Evolutionary conservation across 2,797 vertebrate genomes (phyloP).

Genomic region (Coranthus polyacanthus): DNA sequence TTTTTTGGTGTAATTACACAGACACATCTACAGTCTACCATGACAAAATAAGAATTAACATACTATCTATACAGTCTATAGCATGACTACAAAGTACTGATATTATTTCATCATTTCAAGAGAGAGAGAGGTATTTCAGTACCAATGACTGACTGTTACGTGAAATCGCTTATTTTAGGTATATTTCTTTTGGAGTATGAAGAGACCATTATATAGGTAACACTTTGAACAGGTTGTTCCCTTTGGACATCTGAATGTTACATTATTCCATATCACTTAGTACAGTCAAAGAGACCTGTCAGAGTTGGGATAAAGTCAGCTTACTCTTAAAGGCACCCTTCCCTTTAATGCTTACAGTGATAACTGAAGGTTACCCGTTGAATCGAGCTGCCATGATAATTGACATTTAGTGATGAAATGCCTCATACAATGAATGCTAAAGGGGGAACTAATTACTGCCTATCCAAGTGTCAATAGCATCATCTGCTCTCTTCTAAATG

Average conservation of each 20-base stretch:
- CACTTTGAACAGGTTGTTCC: constrained; percentile 32
- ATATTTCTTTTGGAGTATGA: background rate
- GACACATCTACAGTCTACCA: no score
- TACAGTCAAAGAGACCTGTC: constrained; percentile 66
- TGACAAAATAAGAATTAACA: no score
- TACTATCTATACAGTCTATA: no score
- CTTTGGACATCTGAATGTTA: constrained; percentile 51
- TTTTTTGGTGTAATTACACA: background rate
- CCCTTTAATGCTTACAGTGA: constrained; percentile 77
- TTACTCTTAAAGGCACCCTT: constrained; percentile 78
- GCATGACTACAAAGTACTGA: background rate
- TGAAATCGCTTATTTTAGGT: background rate
- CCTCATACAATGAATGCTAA: constrained; percentile 80
- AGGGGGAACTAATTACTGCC: constrained; percentile 83
- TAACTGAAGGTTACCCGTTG: constrained; percentile 81
- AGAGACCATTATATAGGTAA: constrained; percentile 5
- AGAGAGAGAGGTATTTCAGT: background rate
- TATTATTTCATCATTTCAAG: background rate
- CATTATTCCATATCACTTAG: constrained; percentile 63
- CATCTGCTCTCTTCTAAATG: constrained; percentile 83
- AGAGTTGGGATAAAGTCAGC: constrained; percentile 72
- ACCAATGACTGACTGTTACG: background rate
- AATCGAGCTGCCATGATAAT: constrained; percentile 82
- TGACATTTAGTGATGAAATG: constrained; percentile 87
- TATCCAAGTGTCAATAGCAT: constrained; percentile 80